Conservation (phyloP, 2,888 invertebrate species). For the Actias luna region DNA sequence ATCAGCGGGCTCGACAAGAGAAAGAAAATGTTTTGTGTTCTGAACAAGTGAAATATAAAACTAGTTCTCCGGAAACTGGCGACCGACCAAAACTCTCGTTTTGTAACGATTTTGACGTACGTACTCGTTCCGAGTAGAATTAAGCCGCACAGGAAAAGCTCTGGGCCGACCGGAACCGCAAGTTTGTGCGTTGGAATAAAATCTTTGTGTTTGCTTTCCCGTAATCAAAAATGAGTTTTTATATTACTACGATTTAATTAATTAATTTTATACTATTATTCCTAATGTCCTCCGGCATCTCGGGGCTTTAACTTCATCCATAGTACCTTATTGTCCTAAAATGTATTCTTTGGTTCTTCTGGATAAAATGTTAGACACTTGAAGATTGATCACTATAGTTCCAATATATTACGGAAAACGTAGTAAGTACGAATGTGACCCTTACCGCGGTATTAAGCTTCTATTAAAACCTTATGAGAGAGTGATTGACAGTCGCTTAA, state of each 20-base stretch:
- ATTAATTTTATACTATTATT: too few relatives aligned
- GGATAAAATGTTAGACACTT: too few relatives aligned
- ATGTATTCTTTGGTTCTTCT: too few relatives aligned
- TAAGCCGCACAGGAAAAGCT: slow-evolving; percentile 37
- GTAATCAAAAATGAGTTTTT: neutral
- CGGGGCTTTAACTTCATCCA: too few relatives aligned
- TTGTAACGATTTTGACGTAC: slow-evolving; percentile 43
- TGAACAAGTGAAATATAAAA: slow-evolving; percentile 40
- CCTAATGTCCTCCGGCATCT: too few relatives aligned
- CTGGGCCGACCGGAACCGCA: slow-evolving; percentile 4
- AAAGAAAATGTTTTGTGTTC: slow-evolving; percentile 27
- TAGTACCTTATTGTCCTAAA: too few relatives aligned
- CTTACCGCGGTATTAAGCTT: too few relatives aligned
- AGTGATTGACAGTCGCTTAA: too few relatives aligned
- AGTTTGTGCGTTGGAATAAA: slow-evolving; percentile 1
- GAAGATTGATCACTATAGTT: too few relatives aligned
- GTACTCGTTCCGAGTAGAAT: slow-evolving; percentile 29
- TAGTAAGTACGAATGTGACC: too few relatives aligned
- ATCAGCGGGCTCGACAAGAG: neutral
- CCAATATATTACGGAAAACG: too few relatives aligned
- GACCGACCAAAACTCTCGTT: slow-evolving; percentile 45
- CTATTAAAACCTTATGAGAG: too few relatives aligned
- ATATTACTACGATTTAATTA: neutral
- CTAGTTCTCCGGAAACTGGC: slow-evolving; percentile 41
- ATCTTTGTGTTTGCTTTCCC: neutral